Percentiles rank a stretch among this genome's conserved stretches.
These are phyloP conservation scores for Campopleginae sp. DNA, from an alignment of 2,888 invertebrate genomes.

Conservation along the genomic window DNA sequence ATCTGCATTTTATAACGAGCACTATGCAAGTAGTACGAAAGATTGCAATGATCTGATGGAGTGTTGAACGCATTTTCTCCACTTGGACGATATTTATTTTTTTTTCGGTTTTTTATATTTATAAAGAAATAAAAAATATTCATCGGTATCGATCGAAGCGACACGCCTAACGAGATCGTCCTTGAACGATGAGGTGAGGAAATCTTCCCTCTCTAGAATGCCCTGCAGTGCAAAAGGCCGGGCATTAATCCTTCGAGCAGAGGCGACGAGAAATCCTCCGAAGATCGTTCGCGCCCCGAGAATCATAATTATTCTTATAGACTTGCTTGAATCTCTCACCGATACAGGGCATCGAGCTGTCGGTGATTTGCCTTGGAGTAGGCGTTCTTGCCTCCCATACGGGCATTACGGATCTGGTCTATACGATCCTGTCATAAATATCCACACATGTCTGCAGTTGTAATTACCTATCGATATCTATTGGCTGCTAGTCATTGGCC, in stretches of 20 bases:
- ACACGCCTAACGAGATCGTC: constrained; percentile 62
- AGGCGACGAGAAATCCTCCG: neutral
- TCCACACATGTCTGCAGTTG: neutral
- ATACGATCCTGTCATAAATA: neutral
- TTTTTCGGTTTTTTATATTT: neutral
- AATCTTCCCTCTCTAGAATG: constrained; percentile 22
- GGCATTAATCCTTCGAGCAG: constrained; percentile 37
- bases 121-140: neutral
- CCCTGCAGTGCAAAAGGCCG: neutral
- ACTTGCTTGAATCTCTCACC: neutral
- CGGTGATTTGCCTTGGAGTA: constrained; percentile 32
- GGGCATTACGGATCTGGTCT: constrained; percentile 49
- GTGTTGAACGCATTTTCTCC: neutral
- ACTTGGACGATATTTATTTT: neutral
- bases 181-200: constrained; percentile 48
- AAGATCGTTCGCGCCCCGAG: constrained; percentile 15
- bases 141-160: constrained; percentile 5
- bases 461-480: constrained; percentile 8
- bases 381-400: constrained; percentile 54
- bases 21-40: constrained; percentile 13
- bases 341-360: constrained; percentile 44
- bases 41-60: neutral
- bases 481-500: neutral
- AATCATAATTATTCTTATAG: constrained; percentile 31
- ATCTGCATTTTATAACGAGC: neutral